Evolutionary conservation across 2,113 vertebrate species (phyloP).

Genomic region (Cyphomyrus plagiostoma): DNA sequence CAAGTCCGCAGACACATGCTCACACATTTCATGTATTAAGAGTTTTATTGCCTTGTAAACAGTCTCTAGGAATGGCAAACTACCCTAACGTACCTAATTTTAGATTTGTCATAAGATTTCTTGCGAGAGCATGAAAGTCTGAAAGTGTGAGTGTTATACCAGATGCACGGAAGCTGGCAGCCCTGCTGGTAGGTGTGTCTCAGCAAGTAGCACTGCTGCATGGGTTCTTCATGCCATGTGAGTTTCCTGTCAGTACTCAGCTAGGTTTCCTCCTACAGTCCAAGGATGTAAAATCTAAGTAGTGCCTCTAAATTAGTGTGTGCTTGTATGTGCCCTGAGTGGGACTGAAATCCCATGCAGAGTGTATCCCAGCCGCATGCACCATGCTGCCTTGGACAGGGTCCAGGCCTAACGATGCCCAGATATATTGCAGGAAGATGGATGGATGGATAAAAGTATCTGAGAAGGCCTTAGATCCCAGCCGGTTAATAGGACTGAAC

Average conservation of each 20-base stretch:
- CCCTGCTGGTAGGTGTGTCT: not conserved
- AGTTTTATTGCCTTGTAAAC: too few species aligned
- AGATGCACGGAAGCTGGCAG: too few species aligned
- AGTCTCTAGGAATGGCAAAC: too few species aligned
- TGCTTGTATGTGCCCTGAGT: not conserved
- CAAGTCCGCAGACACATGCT: too few species aligned
- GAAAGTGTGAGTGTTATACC: too few species aligned
- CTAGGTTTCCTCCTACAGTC: not conserved
- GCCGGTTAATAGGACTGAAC: not conserved
- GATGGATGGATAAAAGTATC: not conserved
- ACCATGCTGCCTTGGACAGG: not conserved
- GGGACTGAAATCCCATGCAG: not conserved
- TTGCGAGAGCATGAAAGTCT: too few species aligned
- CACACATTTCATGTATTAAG: too few species aligned
- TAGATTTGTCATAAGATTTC: too few species aligned
- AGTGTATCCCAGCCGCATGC: not conserved
- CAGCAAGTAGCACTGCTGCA: not conserved
- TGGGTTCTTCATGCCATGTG: not conserved
- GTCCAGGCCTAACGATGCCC: not conserved
- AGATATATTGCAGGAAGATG: not conserved
- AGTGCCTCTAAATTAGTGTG: not conserved
- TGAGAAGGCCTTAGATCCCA: too few species aligned
- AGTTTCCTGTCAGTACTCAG: not conserved
- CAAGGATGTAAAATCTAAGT: not conserved
- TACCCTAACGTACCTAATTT: too few species aligned